Evolutionary conservation across 2,797 vertebrate genomes (phyloP).

Genomic region (Clarias platycephalus): DNA sequence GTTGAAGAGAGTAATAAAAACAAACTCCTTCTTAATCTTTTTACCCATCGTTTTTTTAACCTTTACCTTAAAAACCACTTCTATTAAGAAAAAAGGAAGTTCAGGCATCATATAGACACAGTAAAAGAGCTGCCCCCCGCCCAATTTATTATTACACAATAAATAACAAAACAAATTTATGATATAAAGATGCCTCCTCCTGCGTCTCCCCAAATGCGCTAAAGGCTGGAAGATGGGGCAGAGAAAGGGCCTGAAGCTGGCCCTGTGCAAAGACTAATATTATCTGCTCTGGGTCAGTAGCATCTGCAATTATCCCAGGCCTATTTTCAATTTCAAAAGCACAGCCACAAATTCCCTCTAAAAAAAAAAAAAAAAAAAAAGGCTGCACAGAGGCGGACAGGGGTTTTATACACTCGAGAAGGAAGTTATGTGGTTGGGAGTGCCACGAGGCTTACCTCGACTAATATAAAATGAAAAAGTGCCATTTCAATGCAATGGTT

Average conservation of each 20-base stretch:
- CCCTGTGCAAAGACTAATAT: slow-evolving; percentile 42
- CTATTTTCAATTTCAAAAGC: slow-evolving; percentile 54
- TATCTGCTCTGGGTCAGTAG: slow-evolving; percentile 52
- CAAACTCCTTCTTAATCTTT: slow-evolving; percentile 17
- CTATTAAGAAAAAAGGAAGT: slow-evolving; percentile 12
- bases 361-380: slow-evolving; percentile 18
- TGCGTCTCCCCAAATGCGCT: slow-evolving; percentile 22
- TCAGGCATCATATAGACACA: slow-evolving; percentile 10
- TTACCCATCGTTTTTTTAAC: slow-evolving; percentile 19
- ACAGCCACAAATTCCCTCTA: slow-evolving; percentile 26
- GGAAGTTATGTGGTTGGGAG: slow-evolving; percentile 40
- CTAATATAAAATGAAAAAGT: slow-evolving; percentile 41
- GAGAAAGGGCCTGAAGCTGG: slow-evolving; percentile 36
- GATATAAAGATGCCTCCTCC: neutral
- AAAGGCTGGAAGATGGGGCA: slow-evolving; percentile 44
- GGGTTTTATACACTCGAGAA: slow-evolving; percentile 34
- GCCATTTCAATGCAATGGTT: slow-evolving; percentile 30
- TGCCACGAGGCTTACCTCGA: slow-evolving; percentile 22
- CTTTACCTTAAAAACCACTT: slow-evolving; percentile 14
- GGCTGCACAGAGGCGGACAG: slow-evolving; percentile 19
- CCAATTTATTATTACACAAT: slow-evolving; percentile 7
- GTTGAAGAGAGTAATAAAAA: slow-evolving; percentile 29
- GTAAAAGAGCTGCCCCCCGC: neutral
- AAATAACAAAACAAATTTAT: slow-evolving; percentile 40
- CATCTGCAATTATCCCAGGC: slow-evolving; percentile 51